Evolutionary conservation across 2,888 invertebrate species (phyloP), one percentile per base, ranked within the genome.

Genomic region (Furcula furcula): DNA sequence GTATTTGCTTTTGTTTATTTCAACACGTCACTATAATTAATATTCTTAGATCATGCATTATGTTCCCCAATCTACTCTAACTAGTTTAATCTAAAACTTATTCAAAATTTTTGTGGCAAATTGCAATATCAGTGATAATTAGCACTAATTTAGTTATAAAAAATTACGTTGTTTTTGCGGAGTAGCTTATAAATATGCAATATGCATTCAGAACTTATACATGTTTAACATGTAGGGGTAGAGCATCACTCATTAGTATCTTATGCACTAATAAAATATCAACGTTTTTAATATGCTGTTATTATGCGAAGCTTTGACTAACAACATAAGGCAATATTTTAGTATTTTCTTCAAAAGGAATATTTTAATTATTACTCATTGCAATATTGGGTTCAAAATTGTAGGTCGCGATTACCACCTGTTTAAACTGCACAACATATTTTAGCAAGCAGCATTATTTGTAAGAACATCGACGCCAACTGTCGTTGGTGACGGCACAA

Each of bases 1-100:
- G 44, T 56, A 62, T 64, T 58, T 55, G 40, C 33, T 51, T 48
- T 50, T 43, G 39, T 50, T 53, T 58, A 58, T 58, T 41, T 53
- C 40, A 39, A 44, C 40, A 50, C 34, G 40, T n/a, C n/a, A n/a
- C n/a, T n/a, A n/a, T n/a, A n/a, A n/a, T n/a, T n/a, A n/a, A n/a
- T n/a, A n/a, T n/a, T n/a, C n/a, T n/a, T n/a, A n/a, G n/a, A n/a
- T n/a, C n/a, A n/a, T n/a, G n/a, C n/a, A n/a, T n/a, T n/a, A n/a
- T n/a, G n/a, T n/a, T n/a, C n/a, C n/a, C n/a, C n/a, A n/a, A n/a
- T n/a, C n/a, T n/a, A n/a, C n/a, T n/a, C n/a, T n/a, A n/a, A n/a
- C n/a, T n/a, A n/a, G n/a, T n/a, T n/a, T n/a, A n/a, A n/a, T n/a
- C n/a, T n/a, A n/a, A n/a, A n/a, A n/a, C n/a, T n/a, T n/a, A n/a